Base-by-base conservation (phyloP, 2,888 invertebrate species). In the Carpatolechia fugitivella region DNA sequence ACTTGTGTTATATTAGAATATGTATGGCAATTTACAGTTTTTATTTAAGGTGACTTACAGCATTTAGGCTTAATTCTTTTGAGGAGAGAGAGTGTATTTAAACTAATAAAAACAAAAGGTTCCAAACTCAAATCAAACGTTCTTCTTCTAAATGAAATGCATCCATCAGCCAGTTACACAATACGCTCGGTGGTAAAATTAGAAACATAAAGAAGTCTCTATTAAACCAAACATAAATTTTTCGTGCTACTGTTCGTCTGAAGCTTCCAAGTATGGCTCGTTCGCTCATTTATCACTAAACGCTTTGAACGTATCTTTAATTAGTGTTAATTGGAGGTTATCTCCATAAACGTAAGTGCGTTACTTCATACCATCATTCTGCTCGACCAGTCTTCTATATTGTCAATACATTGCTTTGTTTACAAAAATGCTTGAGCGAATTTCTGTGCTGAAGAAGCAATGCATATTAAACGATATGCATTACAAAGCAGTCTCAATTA, bases 321-420 rank as follows among this genome's bases (percentile, higher is more conserved):
- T 68, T 65, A 63, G 59, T 51, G 56, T 62, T 66, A 67, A 68
- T 69, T 65, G 55, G 44, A 55, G 52, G 51, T 56, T 55, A 44
- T 66, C 61, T 56, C 57, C 54, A 53, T 57, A 57, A 57, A 55
- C 53, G 61, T 53, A 55, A 47, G 51, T 49, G 31, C 49, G 20
- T 31, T 36, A 49, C 35, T 36, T 20, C 36, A 20, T 38, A 29
- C 18, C 14, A 38, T 5, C 4, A 44, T 24, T 44, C 44, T 44
- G 14, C n/a, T 11, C 24, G 10, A 41, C n/a, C 1, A 24, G 4
- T 5, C n/a, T 11, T 29, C 5, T 7, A 44, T n/a, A 14, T 18
- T 8, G 1, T 11, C 4, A 6, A 13, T 44, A 11, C 44, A 44
- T 44, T 29, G 29, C 20, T 4, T 7, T 0, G 3, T 29, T 13